Evolutionary conservation across 2,888 invertebrate genomes (phyloP).

Genomic region (Augochlorella aurata): DNA sequence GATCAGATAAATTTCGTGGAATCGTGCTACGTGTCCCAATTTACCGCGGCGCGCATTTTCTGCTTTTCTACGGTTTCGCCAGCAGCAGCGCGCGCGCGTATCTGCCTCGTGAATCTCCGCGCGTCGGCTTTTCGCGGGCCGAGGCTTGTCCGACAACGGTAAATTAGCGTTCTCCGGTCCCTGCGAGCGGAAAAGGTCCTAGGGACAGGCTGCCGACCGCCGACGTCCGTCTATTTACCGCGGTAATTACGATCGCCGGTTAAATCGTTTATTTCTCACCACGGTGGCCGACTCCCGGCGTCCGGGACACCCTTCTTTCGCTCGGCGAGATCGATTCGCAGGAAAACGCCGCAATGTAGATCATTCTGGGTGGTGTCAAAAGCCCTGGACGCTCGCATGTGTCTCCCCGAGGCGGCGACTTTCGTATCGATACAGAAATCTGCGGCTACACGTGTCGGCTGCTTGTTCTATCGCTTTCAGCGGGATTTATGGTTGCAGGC

Average conservation of each 20-base stretch:
- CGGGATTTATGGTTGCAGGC: constrained; percentile 3
- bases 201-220: not conserved
- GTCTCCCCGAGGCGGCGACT: not conserved
- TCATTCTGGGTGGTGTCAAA: not conserved
- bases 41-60: constrained; percentile 56
- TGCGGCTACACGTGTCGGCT: not conserved
- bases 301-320: not conserved
- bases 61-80: constrained; percentile 41
- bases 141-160: constrained; percentile 16
- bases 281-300: not conserved
- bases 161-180: constrained; percentile 30
- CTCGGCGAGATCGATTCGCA: not conserved
- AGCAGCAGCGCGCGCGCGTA: constrained; percentile 21
- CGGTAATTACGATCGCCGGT: not conserved
- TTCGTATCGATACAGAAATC: constrained; percentile 4
- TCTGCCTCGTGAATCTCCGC: constrained; percentile 43
- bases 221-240: not conserved
- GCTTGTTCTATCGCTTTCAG: not conserved
- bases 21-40: constrained; percentile 60
- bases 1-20: constrained; percentile 65
- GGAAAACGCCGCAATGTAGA: constrained; percentile 1
- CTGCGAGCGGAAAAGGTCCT: not conserved
- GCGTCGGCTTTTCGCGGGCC: constrained; percentile 14
- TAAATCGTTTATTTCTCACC: not conserved
- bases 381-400: not conserved